These are phyloP conservation scores for Moxostoma hubbsi DNA, from an alignment of 2,797 vertebrate genomes.

Conservation along the genomic window DNA sequence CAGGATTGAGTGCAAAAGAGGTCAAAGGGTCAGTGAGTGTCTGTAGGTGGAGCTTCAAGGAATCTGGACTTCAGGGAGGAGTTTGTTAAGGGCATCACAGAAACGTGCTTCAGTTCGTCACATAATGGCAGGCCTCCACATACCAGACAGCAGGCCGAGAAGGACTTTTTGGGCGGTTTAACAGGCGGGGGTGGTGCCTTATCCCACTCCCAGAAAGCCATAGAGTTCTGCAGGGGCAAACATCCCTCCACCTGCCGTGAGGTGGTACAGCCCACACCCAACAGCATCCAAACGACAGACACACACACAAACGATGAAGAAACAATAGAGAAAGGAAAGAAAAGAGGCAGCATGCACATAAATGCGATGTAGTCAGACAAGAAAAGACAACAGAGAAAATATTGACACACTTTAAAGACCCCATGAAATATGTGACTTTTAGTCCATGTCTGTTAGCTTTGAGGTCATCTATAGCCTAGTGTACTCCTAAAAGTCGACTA, in stretches of 20 bases:
- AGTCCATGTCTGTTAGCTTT: neutral
- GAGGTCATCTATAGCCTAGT: neutral
- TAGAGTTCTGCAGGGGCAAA: slow-evolving; percentile 88
- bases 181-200: slow-evolving; percentile 82
- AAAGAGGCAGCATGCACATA: slow-evolving; percentile 67
- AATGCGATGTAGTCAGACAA: slow-evolving; percentile 67
- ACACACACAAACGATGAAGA: slow-evolving; percentile 53
- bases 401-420: neutral
- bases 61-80: neutral
- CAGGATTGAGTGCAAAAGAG: slow-evolving; percentile 11
- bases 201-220: slow-evolving; percentile 96
- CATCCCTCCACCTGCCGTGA: slow-evolving; percentile 84
- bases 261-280: slow-evolving; percentile 60
- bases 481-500: neutral
- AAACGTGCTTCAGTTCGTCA: slow-evolving; percentile 19
- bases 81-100: slow-evolving; percentile 41
- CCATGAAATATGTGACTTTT: neutral
- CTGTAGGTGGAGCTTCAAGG: neutral
- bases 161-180: slow-evolving; percentile 93
- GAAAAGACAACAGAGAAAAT: neutral
- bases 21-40: slow-evolving; percentile 32
- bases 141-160: slow-evolving; percentile 94
- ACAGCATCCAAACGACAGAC: slow-evolving; percentile 34
- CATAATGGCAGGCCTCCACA: slow-evolving; percentile 73
- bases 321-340: slow-evolving; percentile 49